These are phyloP conservation scores for Anolis carolinensis DNA, from an alignment of 2,113 vertebrate species.

Conservation along the genomic window DNA sequence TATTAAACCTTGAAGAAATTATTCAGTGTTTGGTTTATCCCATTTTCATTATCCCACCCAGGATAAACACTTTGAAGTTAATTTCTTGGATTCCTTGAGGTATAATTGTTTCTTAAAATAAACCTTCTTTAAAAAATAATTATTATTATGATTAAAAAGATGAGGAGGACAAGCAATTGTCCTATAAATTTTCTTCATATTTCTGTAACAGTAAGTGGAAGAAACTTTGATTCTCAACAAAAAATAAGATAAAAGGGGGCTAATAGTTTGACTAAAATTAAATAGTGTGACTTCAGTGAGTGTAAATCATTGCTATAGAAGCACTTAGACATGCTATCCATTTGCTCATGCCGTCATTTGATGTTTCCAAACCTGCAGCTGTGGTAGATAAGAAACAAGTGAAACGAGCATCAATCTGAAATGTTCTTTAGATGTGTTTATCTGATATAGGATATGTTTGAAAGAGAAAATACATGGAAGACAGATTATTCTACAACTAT, in stretches of 20 bases:
- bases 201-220: slow-evolving; percentile 34
- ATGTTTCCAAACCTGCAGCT: slow-evolving; percentile 55
- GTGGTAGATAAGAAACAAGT: slow-evolving; percentile 58
- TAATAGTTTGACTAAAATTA: not conserved
- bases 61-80: slow-evolving; percentile 34
- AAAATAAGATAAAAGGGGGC: not conserved
- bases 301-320: slow-evolving; percentile 58
- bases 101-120: slow-evolving; percentile 26
- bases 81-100: not conserved
- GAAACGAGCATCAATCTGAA: slow-evolving; percentile 50
- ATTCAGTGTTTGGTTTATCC: not conserved
- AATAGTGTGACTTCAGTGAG: not conserved
- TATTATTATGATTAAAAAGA: slow-evolving; percentile 43
- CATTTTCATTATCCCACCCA: not conserved
- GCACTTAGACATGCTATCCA: slow-evolving; percentile 24
- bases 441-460: slow-evolving; percentile 63
- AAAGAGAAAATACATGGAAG: slow-evolving; percentile 53
- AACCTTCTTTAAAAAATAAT: slow-evolving; percentile 33
- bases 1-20: not conserved
- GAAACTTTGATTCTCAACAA: not conserved
- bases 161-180: slow-evolving; percentile 31
- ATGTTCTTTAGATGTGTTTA: slow-evolving; percentile 59
- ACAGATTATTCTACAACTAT: slow-evolving; percentile 61
- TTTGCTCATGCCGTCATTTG: slow-evolving; percentile 13
- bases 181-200: slow-evolving; percentile 35